These are phyloP conservation scores for Gallinago stenura DNA, from an alignment of 2,797 vertebrate species.

Conservation along the genomic window DNA sequence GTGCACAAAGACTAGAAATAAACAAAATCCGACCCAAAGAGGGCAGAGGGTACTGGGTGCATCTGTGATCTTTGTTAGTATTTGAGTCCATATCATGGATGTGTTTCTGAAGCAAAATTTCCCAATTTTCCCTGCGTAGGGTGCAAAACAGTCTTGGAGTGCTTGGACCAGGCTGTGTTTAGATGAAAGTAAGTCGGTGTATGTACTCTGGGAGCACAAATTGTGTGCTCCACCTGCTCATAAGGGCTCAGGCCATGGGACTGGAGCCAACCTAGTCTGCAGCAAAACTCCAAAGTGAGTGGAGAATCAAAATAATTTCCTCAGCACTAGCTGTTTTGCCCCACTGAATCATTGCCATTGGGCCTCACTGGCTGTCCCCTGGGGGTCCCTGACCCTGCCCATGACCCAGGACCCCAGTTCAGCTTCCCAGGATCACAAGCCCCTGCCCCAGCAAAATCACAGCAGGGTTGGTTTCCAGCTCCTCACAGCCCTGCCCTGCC, in stretches of 20 bases:
- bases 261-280: background rate
- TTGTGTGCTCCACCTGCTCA: background rate
- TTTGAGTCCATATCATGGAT: background rate
- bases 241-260: background rate
- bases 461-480: background rate
- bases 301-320: background rate
- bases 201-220: background rate
- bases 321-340: background rate
- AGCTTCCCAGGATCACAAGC: background rate
- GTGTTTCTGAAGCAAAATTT: background rate
- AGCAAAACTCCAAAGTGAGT: background rate
- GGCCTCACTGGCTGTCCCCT: background rate
- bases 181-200: background rate
- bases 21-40: background rate
- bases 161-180: background rate
- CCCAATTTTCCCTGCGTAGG: background rate
- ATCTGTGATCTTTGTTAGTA: background rate
- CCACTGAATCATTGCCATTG: rapidly evolving
- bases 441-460: background rate
- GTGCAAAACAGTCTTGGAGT: background rate
- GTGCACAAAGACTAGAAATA: background rate
- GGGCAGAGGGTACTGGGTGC: background rate
- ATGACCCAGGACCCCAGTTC: background rate
- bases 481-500: too few species aligned
- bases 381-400: background rate